A percentile compares a stretch with the other conserved stretches of the same genome.
Conservation (phyloP, 2,888 invertebrate genomes). For the Polyommatus iphigenia region DNA sequence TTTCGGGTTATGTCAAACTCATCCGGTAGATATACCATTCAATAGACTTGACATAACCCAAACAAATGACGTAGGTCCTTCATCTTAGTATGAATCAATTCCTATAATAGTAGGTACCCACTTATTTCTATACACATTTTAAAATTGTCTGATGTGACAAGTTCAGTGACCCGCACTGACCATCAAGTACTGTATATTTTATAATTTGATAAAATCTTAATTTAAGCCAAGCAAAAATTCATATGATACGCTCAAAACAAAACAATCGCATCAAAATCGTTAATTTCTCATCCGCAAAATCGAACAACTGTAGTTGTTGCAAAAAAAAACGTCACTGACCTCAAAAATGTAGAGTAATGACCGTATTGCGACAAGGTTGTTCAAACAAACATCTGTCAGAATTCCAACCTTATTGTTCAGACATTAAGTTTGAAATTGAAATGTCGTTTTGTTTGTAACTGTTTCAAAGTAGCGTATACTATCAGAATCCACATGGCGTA, state of each 20-base stretch:
- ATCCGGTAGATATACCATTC: too few species aligned
- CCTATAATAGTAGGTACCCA: too few species aligned
- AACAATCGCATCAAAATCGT: slow-evolving; percentile 40
- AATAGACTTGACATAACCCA: too few species aligned
- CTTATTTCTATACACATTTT: too few species aligned
- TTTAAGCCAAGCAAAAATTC: neutral
- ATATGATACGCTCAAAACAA: neutral
- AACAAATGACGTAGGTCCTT: too few species aligned
- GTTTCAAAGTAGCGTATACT: slow-evolving; percentile 38
- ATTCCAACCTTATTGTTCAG: slow-evolving; percentile 36
- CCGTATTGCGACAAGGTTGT: slow-evolving; percentile 48
- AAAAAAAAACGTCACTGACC: slow-evolving; percentile 77
- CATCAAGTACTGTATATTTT: neutral
- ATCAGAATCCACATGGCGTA: slow-evolving; percentile 33
- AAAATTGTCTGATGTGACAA: neutral
- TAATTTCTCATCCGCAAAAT: slow-evolving; percentile 60
- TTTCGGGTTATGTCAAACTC: too few species aligned
- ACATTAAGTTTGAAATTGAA: slow-evolving; percentile 41
- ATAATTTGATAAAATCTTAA: neutral
- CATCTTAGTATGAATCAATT: too few species aligned
- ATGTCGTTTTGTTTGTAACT: slow-evolving; percentile 44
- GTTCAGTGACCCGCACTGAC: neutral
- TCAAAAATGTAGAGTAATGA: slow-evolving; percentile 53
- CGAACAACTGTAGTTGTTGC: slow-evolving; percentile 53
- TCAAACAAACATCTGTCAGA: slow-evolving; percentile 31